Conservation (phyloP, 2,888 invertebrate species). For the Dryobota labecula region DNA sequence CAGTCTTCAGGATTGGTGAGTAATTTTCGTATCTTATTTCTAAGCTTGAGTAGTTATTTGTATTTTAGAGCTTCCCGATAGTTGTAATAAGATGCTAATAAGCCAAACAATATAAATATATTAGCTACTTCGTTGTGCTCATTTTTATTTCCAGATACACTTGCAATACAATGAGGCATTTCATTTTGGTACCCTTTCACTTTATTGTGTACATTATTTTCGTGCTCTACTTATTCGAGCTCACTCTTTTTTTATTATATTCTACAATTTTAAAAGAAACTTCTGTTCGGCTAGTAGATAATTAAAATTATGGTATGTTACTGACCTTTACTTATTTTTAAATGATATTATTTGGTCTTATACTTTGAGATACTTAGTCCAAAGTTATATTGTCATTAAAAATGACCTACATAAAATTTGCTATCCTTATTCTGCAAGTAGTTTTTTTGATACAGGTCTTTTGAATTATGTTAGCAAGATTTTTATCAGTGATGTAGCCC, state of each 20-base stretch:
- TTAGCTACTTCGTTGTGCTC: slow-evolving; percentile 6
- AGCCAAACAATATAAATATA: slow-evolving; percentile 37
- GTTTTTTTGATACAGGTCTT: not conserved
- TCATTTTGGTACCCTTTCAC: slow-evolving; percentile 87
- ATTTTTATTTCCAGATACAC: slow-evolving; percentile 30
- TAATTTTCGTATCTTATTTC: slow-evolving; percentile 70
- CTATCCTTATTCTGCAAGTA: slow-evolving; percentile 8
- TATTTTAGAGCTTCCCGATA: slow-evolving; percentile 67
- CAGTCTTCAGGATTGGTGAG: slow-evolving; percentile 81
- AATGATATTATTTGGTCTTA: not conserved
- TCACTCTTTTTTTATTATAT: slow-evolving; percentile 70
- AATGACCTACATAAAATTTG: slow-evolving; percentile 52
- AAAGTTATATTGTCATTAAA: slow-evolving; percentile 40
- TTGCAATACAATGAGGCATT: slow-evolving; percentile 70
- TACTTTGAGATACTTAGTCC: not conserved
- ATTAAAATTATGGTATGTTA: slow-evolving; percentile 16
- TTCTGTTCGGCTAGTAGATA: slow-evolving; percentile 12
- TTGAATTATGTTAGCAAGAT: not conserved
- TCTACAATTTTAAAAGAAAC: slow-evolving; percentile 35
- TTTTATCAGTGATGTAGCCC: slow-evolving; percentile 17
- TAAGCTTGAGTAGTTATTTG: slow-evolving; percentile 73
- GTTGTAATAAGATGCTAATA: slow-evolving; percentile 45
- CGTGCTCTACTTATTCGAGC: slow-evolving; percentile 88
- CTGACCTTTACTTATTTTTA: not conserved
- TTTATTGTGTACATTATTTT: slow-evolving; percentile 88